Conservation (phyloP, 1,140 invertebrate species). For the Hylyphantes graminicola region DNA sequence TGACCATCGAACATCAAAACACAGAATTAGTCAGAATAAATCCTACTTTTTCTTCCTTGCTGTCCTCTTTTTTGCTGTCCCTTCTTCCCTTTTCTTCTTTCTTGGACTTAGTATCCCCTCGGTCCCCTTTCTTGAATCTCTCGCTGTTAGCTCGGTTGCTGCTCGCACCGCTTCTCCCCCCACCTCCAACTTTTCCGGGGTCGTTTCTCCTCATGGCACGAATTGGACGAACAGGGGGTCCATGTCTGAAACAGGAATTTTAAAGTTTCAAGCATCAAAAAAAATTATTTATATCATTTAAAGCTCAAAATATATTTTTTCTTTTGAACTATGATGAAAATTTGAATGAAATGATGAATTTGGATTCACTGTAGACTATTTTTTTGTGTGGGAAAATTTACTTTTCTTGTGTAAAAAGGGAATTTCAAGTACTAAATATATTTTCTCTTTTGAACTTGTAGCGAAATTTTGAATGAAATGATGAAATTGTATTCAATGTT, state of each 20-base stretch:
- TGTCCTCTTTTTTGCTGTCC: slow-evolving; percentile 64
- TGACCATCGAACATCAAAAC: too few relatives aligned
- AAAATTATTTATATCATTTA: too few relatives aligned
- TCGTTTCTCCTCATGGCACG: slow-evolving; percentile 55
- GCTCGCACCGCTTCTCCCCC: slow-evolving; percentile 23
- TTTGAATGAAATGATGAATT: too few relatives aligned
- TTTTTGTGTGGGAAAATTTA: too few relatives aligned
- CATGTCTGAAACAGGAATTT: slow-evolving; percentile 53
- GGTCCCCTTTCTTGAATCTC: slow-evolving; percentile 20
- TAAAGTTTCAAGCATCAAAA: not conserved
- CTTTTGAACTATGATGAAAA: too few relatives aligned
- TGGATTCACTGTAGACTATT: too few relatives aligned
- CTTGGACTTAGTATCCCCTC: slow-evolving; percentile 31
- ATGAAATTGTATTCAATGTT: too few relatives aligned
- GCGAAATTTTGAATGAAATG: too few relatives aligned
- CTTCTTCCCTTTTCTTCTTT: slow-evolving; percentile 34
- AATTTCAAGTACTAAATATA: too few relatives aligned
- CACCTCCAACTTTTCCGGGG: not conserved
- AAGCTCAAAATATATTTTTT: too few relatives aligned
- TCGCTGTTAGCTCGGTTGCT: slow-evolving; percentile 61
- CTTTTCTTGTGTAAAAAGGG: too few relatives aligned
- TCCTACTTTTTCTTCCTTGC: slow-evolving; percentile 66
- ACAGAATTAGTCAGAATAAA: not conserved
- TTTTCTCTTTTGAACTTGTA: too few relatives aligned
- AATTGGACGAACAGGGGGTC: slow-evolving; percentile 58